Evolutionary conservation across 2,113 vertebrate species (phyloP).

Genomic region (Protomyctophum bolini): DNA sequence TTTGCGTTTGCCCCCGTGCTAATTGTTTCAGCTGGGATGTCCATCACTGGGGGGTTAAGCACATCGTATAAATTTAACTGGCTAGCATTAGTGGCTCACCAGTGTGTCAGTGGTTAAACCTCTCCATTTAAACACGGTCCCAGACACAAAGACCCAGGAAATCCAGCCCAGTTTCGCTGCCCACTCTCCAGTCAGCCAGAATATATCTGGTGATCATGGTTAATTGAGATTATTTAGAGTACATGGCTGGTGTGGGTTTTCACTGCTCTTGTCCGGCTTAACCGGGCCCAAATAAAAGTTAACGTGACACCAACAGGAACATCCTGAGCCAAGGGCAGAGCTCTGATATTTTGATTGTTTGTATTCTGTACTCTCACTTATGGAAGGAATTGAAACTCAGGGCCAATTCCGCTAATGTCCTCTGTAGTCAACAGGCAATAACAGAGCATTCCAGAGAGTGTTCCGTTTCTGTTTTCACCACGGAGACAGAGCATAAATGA

Average conservation of each 20-base stretch:
- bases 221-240: constrained; percentile 55
- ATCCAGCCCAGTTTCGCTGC: constrained; percentile 5
- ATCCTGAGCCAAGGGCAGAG: neutral
- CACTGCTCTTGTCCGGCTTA: constrained; percentile 9
- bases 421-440: constrained; percentile 20
- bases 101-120: constrained; percentile 39
- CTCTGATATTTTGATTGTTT: constrained; percentile 8
- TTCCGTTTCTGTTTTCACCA: constrained; percentile 43
- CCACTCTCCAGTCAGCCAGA: constrained; percentile 52
- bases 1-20: constrained; percentile 19
- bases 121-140: constrained; percentile 39
- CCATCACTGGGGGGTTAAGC: constrained; percentile 52
- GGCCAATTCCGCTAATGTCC: neutral
- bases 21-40: constrained; percentile 64
- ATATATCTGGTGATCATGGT: constrained; percentile 45
- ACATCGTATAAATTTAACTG: constrained; percentile 65
- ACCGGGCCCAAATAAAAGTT: constrained; percentile 12
- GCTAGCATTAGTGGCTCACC: constrained; percentile 51
- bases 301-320: constrained; percentile 16
- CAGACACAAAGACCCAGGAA: constrained; percentile 43
- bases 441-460: constrained; percentile 41
- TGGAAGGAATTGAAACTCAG: neutral
- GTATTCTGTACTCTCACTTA: constrained; percentile 5
- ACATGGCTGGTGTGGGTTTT: constrained; percentile 36
- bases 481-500: constrained; percentile 35